Evolutionary conservation across 92 coral and sea anemone species (phyloP), one percentile per base, ranked within the genome.

Genomic region (Porites rus): DNA sequence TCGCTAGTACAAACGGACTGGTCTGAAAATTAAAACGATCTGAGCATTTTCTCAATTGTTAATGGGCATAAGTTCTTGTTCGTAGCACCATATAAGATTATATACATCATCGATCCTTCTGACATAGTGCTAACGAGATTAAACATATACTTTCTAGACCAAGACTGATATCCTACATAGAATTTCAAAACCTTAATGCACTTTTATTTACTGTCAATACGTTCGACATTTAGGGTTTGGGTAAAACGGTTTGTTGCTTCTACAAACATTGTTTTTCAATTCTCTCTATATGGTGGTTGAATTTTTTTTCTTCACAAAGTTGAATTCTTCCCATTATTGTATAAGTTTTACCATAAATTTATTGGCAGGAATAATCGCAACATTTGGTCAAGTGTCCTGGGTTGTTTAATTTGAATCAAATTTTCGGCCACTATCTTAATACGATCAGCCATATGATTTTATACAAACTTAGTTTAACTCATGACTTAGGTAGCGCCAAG

Each of bases 121-220:
- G 72, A 78, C 83, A 78, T 16, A 54, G 18, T 24, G 12, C 21
- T 78, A 43, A 43, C 50, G 59, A 24, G 46, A 68, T 77, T 63
- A 38, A 18, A 31, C 4, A 38, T 51, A 38, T 46, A 77, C 71
- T 77, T n/a, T 28, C 11, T 11, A 8, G 59, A 6, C 13, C 38
- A 13, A 51, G 18, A 65, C 18, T 20, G 9, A 7, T 7, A n/a
- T n/a, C 51, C 51, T 10, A 17, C 18, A 70, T 7, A 3, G 10
- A 28, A 70, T 8, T 69, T 25, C 18, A 69, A 69, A 13, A 31
- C 7, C 12, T 17, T 50, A 71, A 72, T 72, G n/a, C 9, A 17
- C 7, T 72, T 51, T 7, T 24, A 38, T 72, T 51, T 17, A 8
- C 51, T 72, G 8, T 12, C 10, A 8, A 56, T 56, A 56, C 61